A percentile compares a stretch with the other conserved stretches of the same genome.
phyloP scores from a whole-genome alignment of 1,140 invertebrate species.

The Aphidius gifuensis region DNA sequence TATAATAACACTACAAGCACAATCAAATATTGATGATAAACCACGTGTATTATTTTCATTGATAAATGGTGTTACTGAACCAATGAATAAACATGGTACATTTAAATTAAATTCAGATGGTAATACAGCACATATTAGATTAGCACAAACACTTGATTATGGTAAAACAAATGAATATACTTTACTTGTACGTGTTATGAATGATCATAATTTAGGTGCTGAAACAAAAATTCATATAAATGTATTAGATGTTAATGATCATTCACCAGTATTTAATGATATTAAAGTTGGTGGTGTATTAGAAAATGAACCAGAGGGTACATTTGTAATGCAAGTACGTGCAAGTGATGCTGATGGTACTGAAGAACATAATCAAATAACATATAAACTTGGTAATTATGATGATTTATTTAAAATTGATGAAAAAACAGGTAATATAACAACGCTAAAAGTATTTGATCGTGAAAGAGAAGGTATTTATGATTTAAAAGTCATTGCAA shows the following conservation, averaged over 20 bases:
- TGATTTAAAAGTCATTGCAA: constrained; percentile 79
- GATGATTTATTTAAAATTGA: constrained; percentile 76
- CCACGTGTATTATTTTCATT: constrained; percentile 72
- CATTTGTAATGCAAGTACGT: constrained; percentile 79
- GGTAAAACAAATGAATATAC: constrained; percentile 79
- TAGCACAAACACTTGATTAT: constrained; percentile 75
- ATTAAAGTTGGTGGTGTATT: constrained; percentile 73
- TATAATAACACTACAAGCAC: constrained; percentile 67
- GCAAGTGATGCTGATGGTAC: constrained; percentile 86
- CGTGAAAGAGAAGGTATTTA: constrained; percentile 76
- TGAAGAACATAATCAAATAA: constrained; percentile 74
- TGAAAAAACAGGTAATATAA: constrained; percentile 78
- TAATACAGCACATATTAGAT: constrained; percentile 68
- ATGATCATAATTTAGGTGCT: constrained; percentile 75
- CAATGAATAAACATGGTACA: constrained; percentile 76
- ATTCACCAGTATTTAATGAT: constrained; percentile 79
- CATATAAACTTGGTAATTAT: constrained; percentile 70
- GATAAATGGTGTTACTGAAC: constrained; percentile 75
- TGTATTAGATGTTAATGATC: constrained; percentile 83
- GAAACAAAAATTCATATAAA: constrained; percentile 75
- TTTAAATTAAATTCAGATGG: constrained; percentile 69
- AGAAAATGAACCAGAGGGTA: constrained; percentile 78
- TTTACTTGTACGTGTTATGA: constrained; percentile 76
- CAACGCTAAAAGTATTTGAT: constrained; percentile 73
- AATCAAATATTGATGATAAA: constrained; percentile 73